Base-by-base conservation (phyloP, 2,113 vertebrate species). In the Phaethornis superciliosus region DNA sequence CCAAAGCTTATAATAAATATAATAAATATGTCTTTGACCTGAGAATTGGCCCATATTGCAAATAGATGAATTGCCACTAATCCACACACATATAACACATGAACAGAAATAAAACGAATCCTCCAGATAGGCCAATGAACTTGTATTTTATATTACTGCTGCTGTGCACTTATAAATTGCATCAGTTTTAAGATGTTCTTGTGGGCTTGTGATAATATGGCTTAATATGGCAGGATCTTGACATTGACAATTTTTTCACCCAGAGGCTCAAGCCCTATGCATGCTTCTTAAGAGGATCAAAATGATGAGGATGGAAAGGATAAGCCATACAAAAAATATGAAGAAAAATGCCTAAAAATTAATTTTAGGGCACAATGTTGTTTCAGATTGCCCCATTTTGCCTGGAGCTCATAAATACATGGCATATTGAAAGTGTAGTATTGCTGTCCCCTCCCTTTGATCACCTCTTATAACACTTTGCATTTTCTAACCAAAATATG, bases 401-500 rank as follows among this genome's bases (percentile, higher is more conserved):
- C 68, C 54, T 30, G 27, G 44, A 42, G 47, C 63, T 85, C 76
- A 22, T 51, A 75, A 80, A 79, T 84, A 30, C 51, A 13, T 42
- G 75, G 65, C 47, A 68, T 44, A 68, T 22, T 28, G 33, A 44
- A 62, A 7, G 42, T 67, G 21, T n/a, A 49, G 65, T 8, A 79
- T 26, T 74, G 49, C 64, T 32, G 44, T 56, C 58, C 94, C 49
- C 68, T 88, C 68, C 46, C 95, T 89, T 91, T 78, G 88, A 60
- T 86, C 75, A 64, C 56, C 77, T 83, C 46, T 72, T 89, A 24
- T 51, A 93, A 85, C 67, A 87, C 80, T 87, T 85, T 30, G 56
- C 42, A 46, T 94, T 91, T 80, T 91, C 78, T 89, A 81, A 89
- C 59, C 79, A 94, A 90, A 92, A 88, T 77, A 85, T 3, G 7